Base-by-base conservation (phyloP, 2,888 invertebrate genomes). In the Ectropis crepuscularia region DNA sequence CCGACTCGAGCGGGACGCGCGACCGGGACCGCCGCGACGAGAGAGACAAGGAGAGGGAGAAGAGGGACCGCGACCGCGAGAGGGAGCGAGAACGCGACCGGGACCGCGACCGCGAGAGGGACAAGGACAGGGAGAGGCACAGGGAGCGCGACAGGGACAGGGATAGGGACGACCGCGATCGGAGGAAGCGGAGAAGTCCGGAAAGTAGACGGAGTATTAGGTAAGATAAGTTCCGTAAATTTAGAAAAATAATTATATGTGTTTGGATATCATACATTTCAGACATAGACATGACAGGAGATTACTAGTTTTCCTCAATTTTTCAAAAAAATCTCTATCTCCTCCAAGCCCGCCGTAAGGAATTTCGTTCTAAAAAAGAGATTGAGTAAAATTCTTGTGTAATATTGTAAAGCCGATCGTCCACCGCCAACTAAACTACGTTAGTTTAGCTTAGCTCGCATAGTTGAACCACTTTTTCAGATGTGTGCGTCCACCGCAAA, bases 181-280 rank as follows among this genome's bases (percentile, higher is more conserved):
- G 91, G 36, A 86, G 92, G 77, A 90, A 91, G 88, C 74, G 92
- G 59, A 86, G 89, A 63, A 92, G 92, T 64, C 92, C 92, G 0
- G 92, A 92, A n/a, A 87, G 85, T 38, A 82, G 92, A 61, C 74
- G 92, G 50, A 92, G 92, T 81, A 91, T 92, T 53, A 80, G 90
- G 92, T 92, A 41, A 70, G 76, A 43, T 6, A 28, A 0, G 0
- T 50, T 41, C 9, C 5, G 10, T 12, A 45, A 6, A 11, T 45
- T 11, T 11, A 45, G 16, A 28, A 28, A 28, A 28, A 28, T 28
- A 28, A 28, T 28, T 28, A 28, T 28, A 28, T 28, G 1, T 28
- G 16, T 28, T 28, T 28, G 16, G 16, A 28, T 28, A 28, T 28
- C 16, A 28, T 28, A 28, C 1, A 28, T 28, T 28, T 28, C 2